Evolutionary conservation across 2,797 vertebrate species (phyloP).

Genomic region (Enteromius argenteus): DNA sequence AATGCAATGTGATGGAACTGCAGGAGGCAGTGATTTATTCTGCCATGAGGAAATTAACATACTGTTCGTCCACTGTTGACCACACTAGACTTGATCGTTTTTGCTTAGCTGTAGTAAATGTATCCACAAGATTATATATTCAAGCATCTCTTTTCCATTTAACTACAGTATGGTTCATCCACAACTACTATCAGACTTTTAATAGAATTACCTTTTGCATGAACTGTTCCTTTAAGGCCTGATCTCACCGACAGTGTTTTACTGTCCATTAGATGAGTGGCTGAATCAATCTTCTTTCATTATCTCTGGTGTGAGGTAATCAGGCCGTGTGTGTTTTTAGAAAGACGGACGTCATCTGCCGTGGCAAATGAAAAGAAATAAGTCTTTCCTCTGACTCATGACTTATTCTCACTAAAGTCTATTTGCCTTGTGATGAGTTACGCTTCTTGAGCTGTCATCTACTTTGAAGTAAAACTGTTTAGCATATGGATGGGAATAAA

Average conservation of each 20-base stretch:
- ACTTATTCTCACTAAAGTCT: slow-evolving; percentile 39
- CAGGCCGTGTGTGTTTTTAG: slow-evolving; percentile 43
- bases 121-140: not conserved
- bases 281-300: slow-evolving; percentile 53
- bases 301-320: slow-evolving; percentile 48
- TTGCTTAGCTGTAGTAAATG: not conserved
- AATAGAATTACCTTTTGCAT: not conserved
- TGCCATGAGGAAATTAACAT: slow-evolving; percentile 55
- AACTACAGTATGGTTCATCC: not conserved
- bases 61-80: slow-evolving; percentile 38
- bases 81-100: not conserved
- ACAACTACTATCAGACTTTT: not conserved
- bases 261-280: slow-evolving; percentile 37
- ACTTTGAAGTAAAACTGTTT: slow-evolving; percentile 29
- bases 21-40: slow-evolving; percentile 63
- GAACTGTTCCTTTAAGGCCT: slow-evolving; percentile 21
- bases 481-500: slow-evolving; percentile 1
- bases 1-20: slow-evolving; percentile 50
- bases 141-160: not conserved
- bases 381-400: slow-evolving; percentile 36
- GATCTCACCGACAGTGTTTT: slow-evolving; percentile 30
- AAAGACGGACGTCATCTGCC: slow-evolving; percentile 39
- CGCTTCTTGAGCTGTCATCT: slow-evolving; percentile 11
- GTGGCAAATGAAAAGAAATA: slow-evolving; percentile 40
- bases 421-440: slow-evolving; percentile 27